These are phyloP conservation scores for Scophthalmus maximus DNA, from an alignment of 2,113 vertebrate species.

Conservation along the genomic window DNA sequence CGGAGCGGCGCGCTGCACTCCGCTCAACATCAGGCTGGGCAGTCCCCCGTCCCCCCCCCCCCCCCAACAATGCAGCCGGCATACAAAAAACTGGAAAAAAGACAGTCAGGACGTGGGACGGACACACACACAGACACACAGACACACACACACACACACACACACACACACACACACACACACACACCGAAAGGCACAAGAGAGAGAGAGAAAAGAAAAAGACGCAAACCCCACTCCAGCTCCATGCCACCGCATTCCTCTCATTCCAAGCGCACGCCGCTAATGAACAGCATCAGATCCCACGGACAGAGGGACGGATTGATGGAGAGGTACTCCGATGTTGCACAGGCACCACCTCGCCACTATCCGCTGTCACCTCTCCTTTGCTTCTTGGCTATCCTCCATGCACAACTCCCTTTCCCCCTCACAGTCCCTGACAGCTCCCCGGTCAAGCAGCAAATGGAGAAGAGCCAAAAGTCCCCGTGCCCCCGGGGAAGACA, in stretches of 20 bases:
- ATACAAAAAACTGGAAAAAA: conserved; percentile 36
- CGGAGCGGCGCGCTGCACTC: conserved; percentile 52
- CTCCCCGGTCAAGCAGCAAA: conserved; percentile 34
- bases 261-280: conserved; percentile 75
- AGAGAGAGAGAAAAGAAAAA: background rate
- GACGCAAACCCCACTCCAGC: conserved; percentile 57
- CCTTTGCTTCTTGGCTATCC: conserved; percentile 16
- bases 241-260: conserved; percentile 66
- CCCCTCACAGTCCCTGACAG: conserved; percentile 25
- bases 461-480: conserved; percentile 41
- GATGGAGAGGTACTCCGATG: conserved; percentile 61
- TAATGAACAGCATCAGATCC: conserved; percentile 73
- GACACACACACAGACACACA: background rate
- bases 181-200: conserved; percentile 5
- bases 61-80: conserved; percentile 38
- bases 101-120: conserved; percentile 15
- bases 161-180: background rate
- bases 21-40: conserved; percentile 37
- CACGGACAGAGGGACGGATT: conserved; percentile 45
- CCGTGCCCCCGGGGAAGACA: background rate
- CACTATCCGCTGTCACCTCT: conserved; percentile 49
- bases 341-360: conserved; percentile 51
- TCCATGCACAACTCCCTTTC: conserved; percentile 54
- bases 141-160: background rate
- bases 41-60: too few species aligned